These are phyloP conservation scores for Agelaius phoeniceus DNA, from an alignment of 2,113 vertebrate species.

Conservation along the genomic window DNA sequence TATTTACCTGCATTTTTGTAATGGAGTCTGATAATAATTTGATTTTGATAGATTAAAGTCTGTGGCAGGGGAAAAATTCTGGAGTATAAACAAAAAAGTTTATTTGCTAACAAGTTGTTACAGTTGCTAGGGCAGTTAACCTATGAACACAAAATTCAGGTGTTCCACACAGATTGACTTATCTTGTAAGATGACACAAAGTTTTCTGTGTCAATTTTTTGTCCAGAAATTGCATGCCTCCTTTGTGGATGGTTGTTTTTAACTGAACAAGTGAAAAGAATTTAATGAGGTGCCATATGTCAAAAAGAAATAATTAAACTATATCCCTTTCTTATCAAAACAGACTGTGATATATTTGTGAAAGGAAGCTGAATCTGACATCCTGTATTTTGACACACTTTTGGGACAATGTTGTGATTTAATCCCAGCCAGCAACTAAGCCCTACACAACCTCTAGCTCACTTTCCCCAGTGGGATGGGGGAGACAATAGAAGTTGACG, in stretches of 20 bases:
- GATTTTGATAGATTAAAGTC: not conserved
- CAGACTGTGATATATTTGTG: slow-evolving; percentile 62
- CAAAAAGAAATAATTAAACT: slow-evolving; percentile 76
- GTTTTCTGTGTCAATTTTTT: slow-evolving; percentile 41
- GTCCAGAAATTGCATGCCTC: slow-evolving; percentile 42
- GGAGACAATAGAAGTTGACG: not conserved
- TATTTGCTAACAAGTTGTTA: not conserved
- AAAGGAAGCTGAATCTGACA: slow-evolving; percentile 61
- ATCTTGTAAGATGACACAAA: not conserved
- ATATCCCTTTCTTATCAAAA: slow-evolving; percentile 63
- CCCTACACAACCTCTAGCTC: not conserved
- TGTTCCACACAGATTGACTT: not conserved
- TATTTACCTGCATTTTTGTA: not conserved
- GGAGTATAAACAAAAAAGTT: not conserved
- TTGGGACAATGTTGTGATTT: not conserved
- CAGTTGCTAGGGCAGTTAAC: not conserved
- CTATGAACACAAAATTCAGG: not conserved
- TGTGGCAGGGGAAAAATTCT: not conserved
- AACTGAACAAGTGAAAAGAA: slow-evolving; percentile 51
- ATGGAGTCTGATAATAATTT: not conserved
- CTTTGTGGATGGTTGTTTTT: slow-evolving; percentile 57
- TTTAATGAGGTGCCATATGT: slow-evolving; percentile 68
- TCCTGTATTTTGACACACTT: slow-evolving; percentile 62
- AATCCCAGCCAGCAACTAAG: not conserved
- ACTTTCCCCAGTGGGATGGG: not conserved